These are phyloP conservation scores for Aporophyla nigra DNA, from an alignment of 2,888 invertebrate genomes.

Conservation along the genomic window DNA sequence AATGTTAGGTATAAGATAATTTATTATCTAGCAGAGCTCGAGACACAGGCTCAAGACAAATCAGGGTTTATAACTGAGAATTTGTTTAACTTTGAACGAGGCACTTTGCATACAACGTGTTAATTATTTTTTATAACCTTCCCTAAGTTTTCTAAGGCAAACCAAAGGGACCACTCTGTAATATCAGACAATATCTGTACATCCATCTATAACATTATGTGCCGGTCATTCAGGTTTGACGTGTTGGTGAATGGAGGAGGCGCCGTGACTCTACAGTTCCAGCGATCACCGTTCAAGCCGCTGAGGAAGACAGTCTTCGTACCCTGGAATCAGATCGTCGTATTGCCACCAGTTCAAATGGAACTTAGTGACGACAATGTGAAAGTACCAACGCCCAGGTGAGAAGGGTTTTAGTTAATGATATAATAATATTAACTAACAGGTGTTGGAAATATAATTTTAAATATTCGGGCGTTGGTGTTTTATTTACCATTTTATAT, in stretches of 20 bases:
- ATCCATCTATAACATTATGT: slow-evolving; percentile 26
- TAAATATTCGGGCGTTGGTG: slow-evolving; percentile 28
- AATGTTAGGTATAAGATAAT: background rate
- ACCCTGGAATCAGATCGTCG: slow-evolving; percentile 99
- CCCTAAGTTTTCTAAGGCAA: background rate
- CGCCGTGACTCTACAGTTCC: slow-evolving; percentile 98
- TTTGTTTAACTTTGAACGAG: background rate
- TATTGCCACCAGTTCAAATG: slow-evolving; percentile 97
- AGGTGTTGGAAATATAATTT: slow-evolving; percentile 38
- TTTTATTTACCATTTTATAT: slow-evolving; percentile 32
- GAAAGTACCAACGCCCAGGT: slow-evolving; percentile 89
- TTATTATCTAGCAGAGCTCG: background rate
- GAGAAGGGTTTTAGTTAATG: slow-evolving; percentile 32
- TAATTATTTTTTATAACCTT: background rate
- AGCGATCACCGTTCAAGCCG: slow-evolving; percentile 97
- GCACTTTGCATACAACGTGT: background rate
- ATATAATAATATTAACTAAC: background rate
- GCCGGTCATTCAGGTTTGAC: slow-evolving; percentile 95
- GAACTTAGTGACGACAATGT: slow-evolving; percentile 94
- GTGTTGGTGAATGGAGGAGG: slow-evolving; percentile 99
- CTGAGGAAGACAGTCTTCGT: slow-evolving; percentile 97
- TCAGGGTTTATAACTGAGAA: slow-evolving; percentile 26
- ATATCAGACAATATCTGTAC: background rate
- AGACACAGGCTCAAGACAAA: background rate
- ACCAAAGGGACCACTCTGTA: too few relatives aligned